Evolutionary conservation across 2,113 vertebrate species (phyloP), one percentile per base, ranked within the genome.

Genomic region (Triplophysa tibetana): DNA sequence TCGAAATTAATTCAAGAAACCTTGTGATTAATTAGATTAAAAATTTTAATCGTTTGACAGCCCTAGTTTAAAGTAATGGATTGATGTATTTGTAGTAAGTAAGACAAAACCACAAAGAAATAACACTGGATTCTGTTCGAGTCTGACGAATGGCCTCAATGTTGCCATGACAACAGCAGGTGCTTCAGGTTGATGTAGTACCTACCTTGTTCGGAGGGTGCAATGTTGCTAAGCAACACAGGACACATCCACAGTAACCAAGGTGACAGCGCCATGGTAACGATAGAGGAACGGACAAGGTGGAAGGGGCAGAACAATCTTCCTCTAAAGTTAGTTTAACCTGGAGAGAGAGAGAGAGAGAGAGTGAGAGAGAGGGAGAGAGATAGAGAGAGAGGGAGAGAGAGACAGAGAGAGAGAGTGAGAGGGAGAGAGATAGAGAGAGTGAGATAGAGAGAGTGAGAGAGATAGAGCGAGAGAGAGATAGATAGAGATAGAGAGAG

Each of bases 141-240:
- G 17, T 19, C 9, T 43, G 41, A 43, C 1, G 5, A 19, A n/a
- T 8, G 19, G 17, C 19, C 54, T 56, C n/a, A 4, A 56, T 9
- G 5, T 56, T 56, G 54, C 7, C 54, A 56, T n/a, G 54, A 56
- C 17, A 56, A 19, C 6, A 0, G 54, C 54, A 2, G 9, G 41
- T 21, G 38, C 38, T 54, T 7, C 1, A 52, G 0, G 3, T 0
- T 6, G 43, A 61, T 56, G 29, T 29, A 29, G 74, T 12, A 70
- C 89, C 82, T 79, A 92, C 92, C 92, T 92, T 92, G 91, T 78
- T 86, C 61, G 41, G 91, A 90, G 21, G 91, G 92, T 66, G 82
- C 70, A 3, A 92, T 79, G 50, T 87, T 88, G 86, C 84, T 83
- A 81, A 92, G 84, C 54, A 83, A 82, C 82, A 91, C 72, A 72